phyloP scores from a whole-genome alignment of 2,888 invertebrate genomes.

The Sarcophaga subvicina region DNA sequence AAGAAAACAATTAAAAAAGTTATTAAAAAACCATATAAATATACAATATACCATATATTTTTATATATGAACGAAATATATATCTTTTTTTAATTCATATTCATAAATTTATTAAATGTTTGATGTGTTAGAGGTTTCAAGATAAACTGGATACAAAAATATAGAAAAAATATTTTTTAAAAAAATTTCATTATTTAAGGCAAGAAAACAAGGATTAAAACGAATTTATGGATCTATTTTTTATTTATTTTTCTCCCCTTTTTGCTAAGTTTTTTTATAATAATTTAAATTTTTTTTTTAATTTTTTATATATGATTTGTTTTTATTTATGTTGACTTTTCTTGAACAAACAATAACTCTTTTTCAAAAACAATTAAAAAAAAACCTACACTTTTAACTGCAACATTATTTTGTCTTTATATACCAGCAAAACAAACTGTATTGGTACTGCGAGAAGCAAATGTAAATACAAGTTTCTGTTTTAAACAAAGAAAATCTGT shows the following conservation, averaged over 20 bases:
- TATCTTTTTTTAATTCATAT: conserved; percentile 20
- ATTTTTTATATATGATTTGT: not conserved
- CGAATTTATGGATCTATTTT: not conserved
- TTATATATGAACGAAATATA: conserved; percentile 35
- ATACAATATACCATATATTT: conserved; percentile 11
- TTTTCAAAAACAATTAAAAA: not conserved
- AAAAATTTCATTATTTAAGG: not conserved
- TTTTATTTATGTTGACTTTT: conserved; percentile 3
- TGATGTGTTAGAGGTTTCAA: conserved; percentile 33
- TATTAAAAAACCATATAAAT: conserved; percentile 23
- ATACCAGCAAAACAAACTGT: not conserved
- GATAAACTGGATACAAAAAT: not conserved
- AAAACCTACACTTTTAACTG: not conserved
- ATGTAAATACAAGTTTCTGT: not conserved
- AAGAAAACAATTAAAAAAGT: conserved; percentile 6
- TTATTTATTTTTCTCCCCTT: not conserved
- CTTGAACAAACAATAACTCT: not conserved
- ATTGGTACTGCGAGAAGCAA: not conserved
- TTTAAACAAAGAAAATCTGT: conserved; percentile 25
- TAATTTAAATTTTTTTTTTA: not conserved
- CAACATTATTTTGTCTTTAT: not conserved
- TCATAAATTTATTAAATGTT: conserved; percentile 57
- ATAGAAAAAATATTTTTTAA: conserved; percentile 6
- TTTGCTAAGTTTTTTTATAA: not conserved
- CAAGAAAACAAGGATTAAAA: conserved; percentile 13